These are phyloP conservation scores for Polyommatus icarus DNA, from an alignment of 2,888 invertebrate genomes.

Conservation along the genomic window DNA sequence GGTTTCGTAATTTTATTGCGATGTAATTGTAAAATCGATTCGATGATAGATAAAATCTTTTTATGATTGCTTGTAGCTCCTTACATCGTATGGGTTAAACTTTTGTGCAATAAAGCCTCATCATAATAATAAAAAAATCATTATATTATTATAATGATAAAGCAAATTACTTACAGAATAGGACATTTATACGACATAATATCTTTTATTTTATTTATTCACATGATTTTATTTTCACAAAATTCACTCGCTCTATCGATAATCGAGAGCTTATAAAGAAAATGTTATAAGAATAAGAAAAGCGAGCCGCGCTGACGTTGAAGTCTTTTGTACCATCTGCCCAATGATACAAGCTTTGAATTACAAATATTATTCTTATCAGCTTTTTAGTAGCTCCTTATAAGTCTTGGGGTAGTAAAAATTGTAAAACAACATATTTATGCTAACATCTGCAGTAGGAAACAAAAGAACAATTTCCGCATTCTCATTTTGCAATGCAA, in stretches of 20 bases:
- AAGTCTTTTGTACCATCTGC: constrained; percentile 18
- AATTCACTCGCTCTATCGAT: neutral
- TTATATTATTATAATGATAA: neutral
- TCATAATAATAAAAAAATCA: neutral
- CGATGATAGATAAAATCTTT: constrained; percentile 8
- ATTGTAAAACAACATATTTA: neutral
- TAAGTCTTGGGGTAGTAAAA: neutral
- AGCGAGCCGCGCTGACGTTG: neutral
- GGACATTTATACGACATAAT: neutral
- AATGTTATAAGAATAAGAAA: neutral
- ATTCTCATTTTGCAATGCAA: neutral
- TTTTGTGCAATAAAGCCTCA: neutral
- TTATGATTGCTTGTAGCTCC: neutral
- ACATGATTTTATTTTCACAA: neutral
- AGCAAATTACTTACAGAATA: neutral
- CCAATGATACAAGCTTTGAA: neutral
- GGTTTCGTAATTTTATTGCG: constrained; percentile 35
- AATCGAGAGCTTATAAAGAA: neutral
- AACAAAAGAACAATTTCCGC: neutral
- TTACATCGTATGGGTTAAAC: neutral
- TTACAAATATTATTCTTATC: neutral
- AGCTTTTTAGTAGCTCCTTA: neutral
- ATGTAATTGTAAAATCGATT: constrained; percentile 19
- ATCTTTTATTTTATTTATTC: neutral
- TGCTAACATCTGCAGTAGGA: neutral